Percentiles rank a stretch among this genome's conserved stretches.
Evolutionary conservation across 2,113 vertebrate species (phyloP).

Genomic region (Cynopterus brachyotis): DNA sequence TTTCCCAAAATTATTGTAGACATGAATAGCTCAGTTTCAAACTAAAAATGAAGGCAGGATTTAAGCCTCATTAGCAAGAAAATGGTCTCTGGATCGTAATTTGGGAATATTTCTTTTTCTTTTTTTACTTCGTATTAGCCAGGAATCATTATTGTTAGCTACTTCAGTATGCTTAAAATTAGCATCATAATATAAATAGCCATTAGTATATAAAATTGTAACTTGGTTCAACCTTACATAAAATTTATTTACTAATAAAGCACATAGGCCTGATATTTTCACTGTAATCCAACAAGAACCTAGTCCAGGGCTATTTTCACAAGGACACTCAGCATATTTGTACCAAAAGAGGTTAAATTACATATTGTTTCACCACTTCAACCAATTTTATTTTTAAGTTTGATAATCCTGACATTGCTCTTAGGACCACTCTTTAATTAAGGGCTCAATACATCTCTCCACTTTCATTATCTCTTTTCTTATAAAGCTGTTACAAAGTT

Average conservation of each 20-base stretch:
- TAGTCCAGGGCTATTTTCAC: not conserved
- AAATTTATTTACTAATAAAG: not conserved
- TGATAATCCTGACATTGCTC: not conserved
- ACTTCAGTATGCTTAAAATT: constrained; percentile 19
- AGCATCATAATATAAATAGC: not conserved
- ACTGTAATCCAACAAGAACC: not conserved
- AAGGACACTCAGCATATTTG: not conserved
- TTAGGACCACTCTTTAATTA: not conserved
- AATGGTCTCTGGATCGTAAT: not conserved
- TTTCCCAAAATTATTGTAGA: not conserved
- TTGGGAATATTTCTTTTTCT: not conserved
- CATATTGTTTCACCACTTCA: not conserved
- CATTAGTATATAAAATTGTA: not conserved
- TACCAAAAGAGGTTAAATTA: not conserved
- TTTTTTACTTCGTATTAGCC: not conserved
- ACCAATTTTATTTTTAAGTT: not conserved
- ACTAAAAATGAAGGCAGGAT: not conserved
- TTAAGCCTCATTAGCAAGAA: constrained; percentile 17
- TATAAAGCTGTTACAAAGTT: not conserved
- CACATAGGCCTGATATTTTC: not conserved
- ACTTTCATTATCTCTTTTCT: not conserved
- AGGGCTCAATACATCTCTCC: not conserved
- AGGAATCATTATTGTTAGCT: not conserved
- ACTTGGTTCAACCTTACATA: not conserved
- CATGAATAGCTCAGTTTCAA: not conserved